phyloP scores from a whole-genome alignment of 2,113 vertebrate genomes.

The Loxodonta africana region DNA sequence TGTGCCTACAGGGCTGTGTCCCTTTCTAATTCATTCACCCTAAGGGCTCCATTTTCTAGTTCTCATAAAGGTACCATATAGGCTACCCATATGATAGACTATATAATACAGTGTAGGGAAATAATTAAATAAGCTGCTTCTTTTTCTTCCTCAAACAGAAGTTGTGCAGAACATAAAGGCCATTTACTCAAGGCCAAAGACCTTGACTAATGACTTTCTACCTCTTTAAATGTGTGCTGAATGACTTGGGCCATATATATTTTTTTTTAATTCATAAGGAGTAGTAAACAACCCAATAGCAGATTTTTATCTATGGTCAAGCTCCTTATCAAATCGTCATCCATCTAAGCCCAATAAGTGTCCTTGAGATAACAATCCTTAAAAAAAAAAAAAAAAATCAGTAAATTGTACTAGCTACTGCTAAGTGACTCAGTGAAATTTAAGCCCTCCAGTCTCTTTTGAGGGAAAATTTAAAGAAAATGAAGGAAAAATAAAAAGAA shows the following conservation, averaged over 20 bases:
- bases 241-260: background rate
- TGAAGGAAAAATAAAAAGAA: background rate
- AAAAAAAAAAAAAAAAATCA: background rate
- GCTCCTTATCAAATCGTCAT: background rate
- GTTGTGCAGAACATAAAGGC: background rate
- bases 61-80: background rate
- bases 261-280: slow-evolving; percentile 37
- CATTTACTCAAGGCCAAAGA: background rate
- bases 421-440: background rate
- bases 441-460: background rate
- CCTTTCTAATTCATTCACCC: background rate
- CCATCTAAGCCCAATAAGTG: background rate
- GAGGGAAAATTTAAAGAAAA: background rate
- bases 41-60: background rate
- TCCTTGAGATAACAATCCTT: background rate
- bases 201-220: background rate
- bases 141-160: background rate
- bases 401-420: background rate
- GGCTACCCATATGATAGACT: background rate
- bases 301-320: background rate
- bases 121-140: background rate
- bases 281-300: background rate
- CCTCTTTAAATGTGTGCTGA: background rate
- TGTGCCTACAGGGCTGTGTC: background rate
- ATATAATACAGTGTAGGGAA: background rate